Percentiles rank a stretch among this genome's conserved stretches.
These are phyloP conservation scores for Ophioderma brevispina DNA, from an alignment of 35 echinoderm and acorn worm species.

Conservation along the genomic window DNA sequence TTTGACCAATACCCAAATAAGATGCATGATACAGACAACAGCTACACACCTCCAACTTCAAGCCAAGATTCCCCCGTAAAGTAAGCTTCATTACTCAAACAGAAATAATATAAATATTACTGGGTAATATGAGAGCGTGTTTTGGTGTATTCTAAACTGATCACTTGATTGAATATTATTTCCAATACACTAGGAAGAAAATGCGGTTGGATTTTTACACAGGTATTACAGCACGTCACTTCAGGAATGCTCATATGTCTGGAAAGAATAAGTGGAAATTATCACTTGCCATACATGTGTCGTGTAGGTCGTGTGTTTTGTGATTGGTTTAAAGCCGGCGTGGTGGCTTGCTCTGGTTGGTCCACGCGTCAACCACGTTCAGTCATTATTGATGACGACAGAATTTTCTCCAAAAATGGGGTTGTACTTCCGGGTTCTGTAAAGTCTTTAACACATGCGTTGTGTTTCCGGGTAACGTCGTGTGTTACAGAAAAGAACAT, in stretches of 20 bases:
- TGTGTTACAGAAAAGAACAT: background rate
- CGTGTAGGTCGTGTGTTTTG: constrained; percentile 63
- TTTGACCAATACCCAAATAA: too few relatives aligned
- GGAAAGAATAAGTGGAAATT: constrained; percentile 13
- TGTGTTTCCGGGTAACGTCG: too few relatives aligned
- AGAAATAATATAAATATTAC: background rate
- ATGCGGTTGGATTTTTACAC: background rate
- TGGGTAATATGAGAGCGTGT: background rate
- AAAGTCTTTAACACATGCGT: background rate
- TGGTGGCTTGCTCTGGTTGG: constrained; percentile 66
- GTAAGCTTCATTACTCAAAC: background rate
- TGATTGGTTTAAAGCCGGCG: constrained; percentile 75
- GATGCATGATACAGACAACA: too few relatives aligned
- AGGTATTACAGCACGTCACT: background rate
- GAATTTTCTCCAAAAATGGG: background rate
- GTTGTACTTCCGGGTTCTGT: constrained; percentile 16
- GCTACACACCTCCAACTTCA: too few relatives aligned
- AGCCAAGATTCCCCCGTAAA: background rate
- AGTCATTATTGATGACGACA: background rate
- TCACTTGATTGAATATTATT: background rate
- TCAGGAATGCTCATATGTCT: background rate
- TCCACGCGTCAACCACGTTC: constrained; percentile 63
- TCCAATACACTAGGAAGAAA: background rate
- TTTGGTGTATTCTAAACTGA: background rate
- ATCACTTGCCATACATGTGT: constrained; percentile 36